phyloP scores from a whole-genome alignment of 2,797 vertebrate species.

The Danionella dracula region DNA sequence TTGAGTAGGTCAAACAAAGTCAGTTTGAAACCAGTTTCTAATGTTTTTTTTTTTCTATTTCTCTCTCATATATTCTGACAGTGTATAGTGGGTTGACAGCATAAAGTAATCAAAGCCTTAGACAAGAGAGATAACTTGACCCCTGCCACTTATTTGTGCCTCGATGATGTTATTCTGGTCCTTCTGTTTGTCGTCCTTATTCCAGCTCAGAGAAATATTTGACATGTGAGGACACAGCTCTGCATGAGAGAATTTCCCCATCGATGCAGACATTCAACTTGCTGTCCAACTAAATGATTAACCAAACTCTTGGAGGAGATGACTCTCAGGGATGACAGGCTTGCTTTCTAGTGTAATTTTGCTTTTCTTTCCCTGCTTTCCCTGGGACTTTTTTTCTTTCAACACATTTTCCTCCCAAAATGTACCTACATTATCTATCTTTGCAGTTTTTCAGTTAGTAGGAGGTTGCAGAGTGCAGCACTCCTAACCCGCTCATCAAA shows the following conservation, averaged over 20 bases:
- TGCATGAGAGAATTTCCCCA: constrained; percentile 35
- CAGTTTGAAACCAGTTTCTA: neutral
- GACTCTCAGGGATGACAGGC: constrained; percentile 11
- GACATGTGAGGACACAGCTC: constrained; percentile 12
- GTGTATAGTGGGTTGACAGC: constrained; percentile 4
- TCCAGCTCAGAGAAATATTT: constrained; percentile 16
- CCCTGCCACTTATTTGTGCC: constrained; percentile 19
- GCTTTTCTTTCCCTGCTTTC: constrained; percentile 22
- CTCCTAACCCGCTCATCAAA: too few relatives aligned
- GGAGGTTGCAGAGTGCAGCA: too few relatives aligned
- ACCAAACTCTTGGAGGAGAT: constrained; percentile 1
- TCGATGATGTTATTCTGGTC: constrained; percentile 11
- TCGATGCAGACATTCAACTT: constrained; percentile 35
- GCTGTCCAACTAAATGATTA: constrained; percentile 6
- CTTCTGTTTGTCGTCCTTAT: constrained; percentile 20
- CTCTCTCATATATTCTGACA: neutral
- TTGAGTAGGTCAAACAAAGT: neutral
- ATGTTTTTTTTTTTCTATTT: too few relatives aligned
- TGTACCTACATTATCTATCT: too few relatives aligned
- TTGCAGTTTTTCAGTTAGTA: too few relatives aligned
- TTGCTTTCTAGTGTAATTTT: constrained; percentile 15
- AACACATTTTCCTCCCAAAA: too few relatives aligned
- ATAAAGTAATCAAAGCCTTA: neutral
- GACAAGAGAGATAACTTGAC: constrained; percentile 1
- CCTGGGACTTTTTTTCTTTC: too few relatives aligned